Percentiles rank a stretch among this genome's conserved stretches.
These are phyloP conservation scores for Oreochromis niloticus DNA, from an alignment of 2,113 vertebrate species.

Conservation along the genomic window DNA sequence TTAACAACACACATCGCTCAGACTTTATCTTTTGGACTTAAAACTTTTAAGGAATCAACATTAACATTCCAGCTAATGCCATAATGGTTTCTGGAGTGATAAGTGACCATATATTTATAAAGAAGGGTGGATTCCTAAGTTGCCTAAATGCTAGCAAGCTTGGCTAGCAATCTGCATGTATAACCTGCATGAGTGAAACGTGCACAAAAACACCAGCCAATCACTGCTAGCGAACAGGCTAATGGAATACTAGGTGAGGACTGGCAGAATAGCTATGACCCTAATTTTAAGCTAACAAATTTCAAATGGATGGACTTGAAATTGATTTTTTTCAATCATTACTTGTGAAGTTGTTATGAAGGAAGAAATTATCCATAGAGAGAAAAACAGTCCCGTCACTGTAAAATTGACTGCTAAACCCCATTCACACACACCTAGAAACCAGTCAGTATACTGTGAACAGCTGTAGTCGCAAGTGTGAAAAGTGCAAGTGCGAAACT, in stretches of 20 bases:
- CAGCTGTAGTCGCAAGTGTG: not conserved
- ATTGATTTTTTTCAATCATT: fast-evolving
- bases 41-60: not conserved
- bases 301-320: not conserved
- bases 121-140: not conserved
- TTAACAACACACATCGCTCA: not conserved
- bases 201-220: not conserved
- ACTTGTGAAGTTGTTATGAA: not conserved
- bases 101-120: not conserved
- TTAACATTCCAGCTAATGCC: not conserved
- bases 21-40: not conserved
- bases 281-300: not conserved
- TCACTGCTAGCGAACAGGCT: not conserved
- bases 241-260: not conserved
- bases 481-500: not conserved
- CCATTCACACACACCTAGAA: not conserved
- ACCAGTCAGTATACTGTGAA: not conserved
- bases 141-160: not conserved
- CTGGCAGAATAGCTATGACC: not conserved
- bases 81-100: not conserved
- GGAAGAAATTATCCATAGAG: not conserved
- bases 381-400: not conserved
- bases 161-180: not conserved
- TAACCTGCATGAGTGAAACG: not conserved
- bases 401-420: not conserved